Evolutionary conservation across 2,888 invertebrate species (phyloP).

Genomic region (Sphecodes monilicornis): DNA sequence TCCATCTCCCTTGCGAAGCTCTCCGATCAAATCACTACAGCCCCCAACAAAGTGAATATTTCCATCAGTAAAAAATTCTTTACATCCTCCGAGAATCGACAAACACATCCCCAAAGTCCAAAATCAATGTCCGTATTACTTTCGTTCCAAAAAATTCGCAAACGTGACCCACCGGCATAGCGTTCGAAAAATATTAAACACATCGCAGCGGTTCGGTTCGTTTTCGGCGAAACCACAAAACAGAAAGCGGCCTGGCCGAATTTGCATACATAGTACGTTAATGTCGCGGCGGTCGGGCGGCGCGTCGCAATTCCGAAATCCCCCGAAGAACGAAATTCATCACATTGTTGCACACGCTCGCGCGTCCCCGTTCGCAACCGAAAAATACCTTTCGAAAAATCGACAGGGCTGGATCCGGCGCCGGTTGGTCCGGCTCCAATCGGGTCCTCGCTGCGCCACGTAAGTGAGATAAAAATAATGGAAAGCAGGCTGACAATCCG

Average conservation of each 20-base stretch:
- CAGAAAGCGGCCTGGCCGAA: background rate
- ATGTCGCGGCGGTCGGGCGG: background rate
- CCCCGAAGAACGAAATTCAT: slow-evolving; percentile 8
- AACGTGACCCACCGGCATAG: background rate
- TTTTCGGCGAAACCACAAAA: background rate
- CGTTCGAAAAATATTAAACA: background rate
- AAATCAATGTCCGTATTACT: background rate
- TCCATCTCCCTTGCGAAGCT: background rate
- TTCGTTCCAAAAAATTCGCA: background rate
- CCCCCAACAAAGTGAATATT: too few relatives aligned
- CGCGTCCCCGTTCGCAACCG: background rate
- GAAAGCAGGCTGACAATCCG: slow-evolving; percentile 41
- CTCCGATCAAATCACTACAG: background rate
- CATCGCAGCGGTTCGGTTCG: background rate
- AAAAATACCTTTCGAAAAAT: background rate
- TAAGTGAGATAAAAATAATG: slow-evolving; percentile 41
- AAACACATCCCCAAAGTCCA: background rate
- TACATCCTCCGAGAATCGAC: background rate
- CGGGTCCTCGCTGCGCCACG: background rate
- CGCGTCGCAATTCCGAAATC: background rate
- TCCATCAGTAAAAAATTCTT: background rate
- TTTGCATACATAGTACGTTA: slow-evolving; percentile 4
- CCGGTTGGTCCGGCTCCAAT: slow-evolving; percentile 4
- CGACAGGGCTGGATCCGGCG: background rate
- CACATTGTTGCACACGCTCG: background rate